phyloP scores from a whole-genome alignment of 2,888 invertebrate genomes.

The Cepaea hortensis region DNA sequence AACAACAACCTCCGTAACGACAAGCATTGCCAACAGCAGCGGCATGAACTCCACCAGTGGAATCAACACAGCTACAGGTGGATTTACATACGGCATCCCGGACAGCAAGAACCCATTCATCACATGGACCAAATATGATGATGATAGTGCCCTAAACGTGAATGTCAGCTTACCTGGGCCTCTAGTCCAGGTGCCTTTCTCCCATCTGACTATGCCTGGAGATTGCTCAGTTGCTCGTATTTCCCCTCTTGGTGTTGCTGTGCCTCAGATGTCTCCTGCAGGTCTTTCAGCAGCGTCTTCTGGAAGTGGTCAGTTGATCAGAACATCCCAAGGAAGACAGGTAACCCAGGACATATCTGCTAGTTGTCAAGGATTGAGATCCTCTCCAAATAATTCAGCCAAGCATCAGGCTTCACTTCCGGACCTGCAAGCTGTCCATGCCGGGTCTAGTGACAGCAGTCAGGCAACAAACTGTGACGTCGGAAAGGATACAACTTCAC shows the following conservation, averaged over 20 bases:
- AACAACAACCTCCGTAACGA: neutral
- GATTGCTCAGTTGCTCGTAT: constrained; percentile 35
- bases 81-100: constrained; percentile 43
- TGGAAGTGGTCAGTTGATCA: constrained; percentile 28
- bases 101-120: constrained; percentile 48
- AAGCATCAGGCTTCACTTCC: constrained; percentile 27
- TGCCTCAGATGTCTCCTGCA: constrained; percentile 42
- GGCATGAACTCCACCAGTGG: constrained; percentile 8
- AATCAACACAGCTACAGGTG: neutral
- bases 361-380: constrained; percentile 31
- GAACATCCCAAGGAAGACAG: constrained; percentile 23
- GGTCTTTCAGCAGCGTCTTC: constrained; percentile 32
- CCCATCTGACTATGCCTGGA: constrained; percentile 29
- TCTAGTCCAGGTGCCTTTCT: constrained; percentile 41
- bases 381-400: constrained; percentile 30
- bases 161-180: constrained; percentile 22
- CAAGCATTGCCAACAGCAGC: constrained; percentile 5
- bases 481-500: constrained; percentile 11
- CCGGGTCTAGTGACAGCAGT: neutral
- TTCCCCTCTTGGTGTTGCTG: constrained; percentile 37
- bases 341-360: constrained; percentile 28
- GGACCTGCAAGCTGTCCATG: neutral
- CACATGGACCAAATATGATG: constrained; percentile 49
- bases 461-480: neutral
- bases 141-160: constrained; percentile 16